Base-by-base conservation (phyloP, 2,797 vertebrate species). In the Momotus momota region DNA sequence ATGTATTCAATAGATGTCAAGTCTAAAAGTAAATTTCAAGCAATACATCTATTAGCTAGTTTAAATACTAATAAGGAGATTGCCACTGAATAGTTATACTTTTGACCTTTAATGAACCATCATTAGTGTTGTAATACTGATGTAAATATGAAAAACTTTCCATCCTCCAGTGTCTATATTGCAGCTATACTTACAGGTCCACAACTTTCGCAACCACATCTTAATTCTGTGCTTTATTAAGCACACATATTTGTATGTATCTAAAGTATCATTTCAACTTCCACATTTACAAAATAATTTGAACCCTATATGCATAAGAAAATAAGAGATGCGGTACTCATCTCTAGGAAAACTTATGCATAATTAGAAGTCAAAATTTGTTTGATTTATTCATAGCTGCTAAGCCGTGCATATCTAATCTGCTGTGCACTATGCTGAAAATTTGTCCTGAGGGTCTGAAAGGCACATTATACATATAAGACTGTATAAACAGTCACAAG, bases 21-120 rank as follows among this genome's bases (percentile, higher is more conserved):
- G 73, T 90, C 62, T 79, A 54, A 91, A 90, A 91, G 25, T 81
- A 38, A 91, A 79, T 79, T 91, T 93, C 41, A 88, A 90, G 54
- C 9, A 64, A 60, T 10, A 22, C 25, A 79, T 91, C 69, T 94
- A 70, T 81, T 88, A 88, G 22, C n/a, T 80, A 64, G 81, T 94
- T 91, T 94, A 81, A 93, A 94, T 91, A 86, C 17, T 92, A 83
- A 83, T 94, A 88, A 89, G 55, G 38, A 94, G 26, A 71, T 74
- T 80, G 41, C 10, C 61, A 70, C 35, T 2, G 6, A 84, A 66
- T 65, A 93, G 43, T 70, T 88, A 40, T 12, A 62, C 51, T 84
- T 87, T 62, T 94, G 80, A 79, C 64, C 40, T 91, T 35, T 93
- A 88, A n/a, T 92, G 48, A 65, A 78, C 65, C 46, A 45, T 88